Percentiles rank a stretch among this genome's conserved stretches.
Conservation (phyloP, 2,888 invertebrate genomes). For the Ophraella communa region DNA sequence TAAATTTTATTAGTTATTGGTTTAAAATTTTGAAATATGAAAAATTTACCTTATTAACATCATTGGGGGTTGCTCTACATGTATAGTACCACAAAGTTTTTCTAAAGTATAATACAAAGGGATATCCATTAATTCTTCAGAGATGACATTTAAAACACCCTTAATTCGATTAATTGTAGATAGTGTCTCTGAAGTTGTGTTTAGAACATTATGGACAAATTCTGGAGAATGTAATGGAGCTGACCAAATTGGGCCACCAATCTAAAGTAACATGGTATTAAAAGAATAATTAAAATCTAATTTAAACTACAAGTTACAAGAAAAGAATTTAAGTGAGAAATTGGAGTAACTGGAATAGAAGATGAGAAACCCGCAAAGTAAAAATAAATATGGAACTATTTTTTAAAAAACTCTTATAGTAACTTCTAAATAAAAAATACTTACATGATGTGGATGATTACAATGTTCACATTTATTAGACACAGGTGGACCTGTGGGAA, state of each 20-base stretch:
- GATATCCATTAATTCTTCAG: conserved; percentile 81
- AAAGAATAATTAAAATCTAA: too few relatives aligned
- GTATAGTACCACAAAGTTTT: conserved; percentile 75
- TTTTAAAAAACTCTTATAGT: too few relatives aligned
- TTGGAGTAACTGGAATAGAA: too few relatives aligned
- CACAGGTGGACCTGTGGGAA: conserved; percentile 76
- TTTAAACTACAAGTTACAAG: too few relatives aligned
- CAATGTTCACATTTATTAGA: conserved; percentile 76
- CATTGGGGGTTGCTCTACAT: conserved; percentile 75
- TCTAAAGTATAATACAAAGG: conserved; percentile 90
- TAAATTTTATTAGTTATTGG: too few relatives aligned
- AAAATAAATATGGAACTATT: too few relatives aligned
- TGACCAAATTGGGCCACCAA: conserved; percentile 96
- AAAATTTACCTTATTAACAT: conserved; percentile 67
- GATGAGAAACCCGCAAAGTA: too few relatives aligned
- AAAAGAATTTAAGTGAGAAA: too few relatives aligned
- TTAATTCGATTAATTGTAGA: conserved; percentile 77
- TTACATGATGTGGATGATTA: conserved; percentile 75
- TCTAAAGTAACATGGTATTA: conserved; percentile 61
- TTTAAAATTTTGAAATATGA: neutral
- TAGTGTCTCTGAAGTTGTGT: conserved; percentile 60
- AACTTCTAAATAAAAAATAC: too few relatives aligned
- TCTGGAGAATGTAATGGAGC: conserved; percentile 80
- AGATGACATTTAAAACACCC: conserved; percentile 81
- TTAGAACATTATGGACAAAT: conserved; percentile 77